Conservation (phyloP, 2,797 vertebrate genomes). For the Sebastes taczanowskii region DNA sequence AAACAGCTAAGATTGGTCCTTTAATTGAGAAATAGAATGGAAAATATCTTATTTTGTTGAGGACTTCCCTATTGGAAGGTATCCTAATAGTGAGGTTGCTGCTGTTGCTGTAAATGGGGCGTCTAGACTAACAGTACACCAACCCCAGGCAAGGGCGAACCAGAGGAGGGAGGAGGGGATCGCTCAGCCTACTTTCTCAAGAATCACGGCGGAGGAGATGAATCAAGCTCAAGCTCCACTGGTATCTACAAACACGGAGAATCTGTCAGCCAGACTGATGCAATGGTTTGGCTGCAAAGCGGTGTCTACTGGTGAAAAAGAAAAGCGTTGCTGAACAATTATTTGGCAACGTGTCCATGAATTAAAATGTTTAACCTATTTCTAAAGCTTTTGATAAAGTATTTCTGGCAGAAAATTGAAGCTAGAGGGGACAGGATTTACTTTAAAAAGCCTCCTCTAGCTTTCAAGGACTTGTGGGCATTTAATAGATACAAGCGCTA, state of each 20-base stretch:
- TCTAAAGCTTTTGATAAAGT: background rate
- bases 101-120: conserved; percentile 55
- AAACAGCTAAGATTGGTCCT: background rate
- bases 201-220: conserved; percentile 41
- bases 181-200: conserved; percentile 66
- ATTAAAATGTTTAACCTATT: conserved; percentile 23
- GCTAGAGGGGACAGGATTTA: background rate
- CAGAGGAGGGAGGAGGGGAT: conserved; percentile 27
- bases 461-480: conserved; percentile 15
- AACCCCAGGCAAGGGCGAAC: conserved; percentile 65
- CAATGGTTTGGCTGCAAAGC: conserved; percentile 14
- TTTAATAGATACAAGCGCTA: conserved; percentile 34
- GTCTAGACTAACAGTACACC: conserved; percentile 46
- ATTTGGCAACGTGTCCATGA: conserved; percentile 20
- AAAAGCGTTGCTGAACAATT: conserved; percentile 26
- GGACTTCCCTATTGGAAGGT: conserved; percentile 34
- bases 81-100: conserved; percentile 33
- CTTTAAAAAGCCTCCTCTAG: background rate
- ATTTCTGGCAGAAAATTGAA: background rate
- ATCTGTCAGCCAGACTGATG: conserved; percentile 35
- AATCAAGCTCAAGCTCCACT: conserved; percentile 46
- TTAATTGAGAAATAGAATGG: background rate
- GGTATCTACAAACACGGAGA: conserved; percentile 37
- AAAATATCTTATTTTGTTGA: conserved; percentile 42
- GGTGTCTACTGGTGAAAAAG: background rate